Evolutionary conservation across 2,888 invertebrate species (phyloP), one percentile per base, ranked within the genome.

Genomic region (Yponomeuta malinellus): DNA sequence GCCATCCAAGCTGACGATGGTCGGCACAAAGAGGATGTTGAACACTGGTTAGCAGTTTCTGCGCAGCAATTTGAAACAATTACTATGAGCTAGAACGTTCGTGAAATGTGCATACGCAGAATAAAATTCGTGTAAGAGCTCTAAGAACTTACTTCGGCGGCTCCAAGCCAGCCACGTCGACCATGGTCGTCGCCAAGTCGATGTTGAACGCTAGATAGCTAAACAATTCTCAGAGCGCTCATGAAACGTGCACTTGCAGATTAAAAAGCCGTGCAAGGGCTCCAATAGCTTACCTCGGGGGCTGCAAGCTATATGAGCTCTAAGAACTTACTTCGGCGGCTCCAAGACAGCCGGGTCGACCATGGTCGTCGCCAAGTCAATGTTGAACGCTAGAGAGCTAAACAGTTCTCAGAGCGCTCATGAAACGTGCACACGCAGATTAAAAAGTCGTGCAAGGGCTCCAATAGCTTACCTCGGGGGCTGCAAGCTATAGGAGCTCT

Each of bases 331-430:
- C 0, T 80, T 72, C 0, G 94, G 90, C 0, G 90, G 79, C 29
- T 87, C 76, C 0, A 95, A 73, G 0, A 94, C 94, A 1, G 96
- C 96, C 78, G 97, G 89, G 71, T 95, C 93, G 52, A 97, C 81
- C 75, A 98, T 95, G 0, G 98, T 98, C 0, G 97, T 96, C 2
- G 96, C 96, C 64, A 98, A 79, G 83, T 98, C 98, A n/a, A 98
- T 94, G 76, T 96, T 94, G 9, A 95, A 90, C 0, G 96, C 93
- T 0, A 96, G 94, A 70, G 93, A 88, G 0, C 0, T 23, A 23
- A 23, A 23, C 23, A 23, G 23, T 23, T 23, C 23, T 23, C 23
- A 23, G 23, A 23, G 23, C 23, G 23, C 23, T 23, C 23, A 23
- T 23, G 23, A 23, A 23, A 23, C 23, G 23, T 23, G 23, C 23